A percentile compares a stretch with the other conserved stretches of the same genome.
Conservation (phyloP, 2,888 invertebrate species). For the Sepioteuthis lessoniana region DNA sequence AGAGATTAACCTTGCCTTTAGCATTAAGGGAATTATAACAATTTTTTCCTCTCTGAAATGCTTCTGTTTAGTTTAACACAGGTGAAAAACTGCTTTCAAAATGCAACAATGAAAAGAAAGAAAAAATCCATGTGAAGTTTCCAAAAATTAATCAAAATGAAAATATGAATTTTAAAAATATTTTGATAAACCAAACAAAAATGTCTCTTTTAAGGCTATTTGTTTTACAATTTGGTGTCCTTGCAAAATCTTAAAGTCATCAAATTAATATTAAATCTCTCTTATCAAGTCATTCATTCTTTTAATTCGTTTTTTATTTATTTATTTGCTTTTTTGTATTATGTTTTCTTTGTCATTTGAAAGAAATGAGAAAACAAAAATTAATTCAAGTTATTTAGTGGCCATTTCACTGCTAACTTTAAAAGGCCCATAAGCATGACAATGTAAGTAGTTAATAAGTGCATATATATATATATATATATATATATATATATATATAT, state of each 20-base stretch:
- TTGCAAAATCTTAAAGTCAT: background rate
- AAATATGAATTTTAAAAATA: background rate
- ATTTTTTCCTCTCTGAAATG: background rate
- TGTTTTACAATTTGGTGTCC: background rate
- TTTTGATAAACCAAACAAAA: background rate
- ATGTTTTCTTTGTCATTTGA: background rate
- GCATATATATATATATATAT: background rate
- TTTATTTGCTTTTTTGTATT: too few species aligned
- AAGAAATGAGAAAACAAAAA: background rate
- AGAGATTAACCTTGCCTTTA: background rate
- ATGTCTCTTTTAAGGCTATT: background rate
- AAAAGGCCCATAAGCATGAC: background rate
- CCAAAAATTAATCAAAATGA: background rate
- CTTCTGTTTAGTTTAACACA: background rate
- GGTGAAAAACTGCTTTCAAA: background rate
- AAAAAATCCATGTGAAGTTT: background rate
- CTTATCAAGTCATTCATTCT: too few species aligned
- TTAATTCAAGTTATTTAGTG: background rate
- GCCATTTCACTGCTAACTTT: background rate
- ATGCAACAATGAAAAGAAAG: background rate
- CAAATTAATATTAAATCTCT: background rate
- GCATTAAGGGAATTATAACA: background rate
- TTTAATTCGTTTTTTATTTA: too few species aligned
- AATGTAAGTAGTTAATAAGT: background rate
- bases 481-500: too few species aligned